Conservation (phyloP, 2,888 invertebrate species). For the Leucozona laternaria region DNA sequence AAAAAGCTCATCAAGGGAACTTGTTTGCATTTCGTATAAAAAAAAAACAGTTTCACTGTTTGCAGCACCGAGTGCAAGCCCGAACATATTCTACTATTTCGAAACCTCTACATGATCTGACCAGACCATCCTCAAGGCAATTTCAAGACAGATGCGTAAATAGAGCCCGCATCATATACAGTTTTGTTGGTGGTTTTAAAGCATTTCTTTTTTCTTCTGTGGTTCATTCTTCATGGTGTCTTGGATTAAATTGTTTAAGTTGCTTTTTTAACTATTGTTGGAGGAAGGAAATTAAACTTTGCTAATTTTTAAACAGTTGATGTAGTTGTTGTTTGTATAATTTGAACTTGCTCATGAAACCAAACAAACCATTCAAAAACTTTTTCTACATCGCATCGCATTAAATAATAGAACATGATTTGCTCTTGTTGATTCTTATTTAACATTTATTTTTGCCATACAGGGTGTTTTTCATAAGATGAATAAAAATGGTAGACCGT, state of each 20-base stretch:
- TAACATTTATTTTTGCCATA: no score
- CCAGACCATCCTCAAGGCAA: neutral
- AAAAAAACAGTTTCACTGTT: neutral
- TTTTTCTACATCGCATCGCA: no score
- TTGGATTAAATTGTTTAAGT: neutral
- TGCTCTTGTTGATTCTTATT: no score
- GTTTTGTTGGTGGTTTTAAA: neutral
- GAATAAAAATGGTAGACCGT: no score
- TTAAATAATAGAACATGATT: no score
- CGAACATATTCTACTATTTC: neutral
- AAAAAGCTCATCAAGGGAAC: conserved; percentile 41
- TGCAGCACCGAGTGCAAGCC: neutral
- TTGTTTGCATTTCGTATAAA: conserved; percentile 26
- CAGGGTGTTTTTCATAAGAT: no score
- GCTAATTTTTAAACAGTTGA: neutral
- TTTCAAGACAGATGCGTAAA: conserved; percentile 1
- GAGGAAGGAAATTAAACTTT: conserved; percentile 11
- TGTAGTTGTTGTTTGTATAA: neutral
- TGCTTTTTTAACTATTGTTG: neutral
- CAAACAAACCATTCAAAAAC: neutral
- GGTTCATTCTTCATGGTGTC: neutral
- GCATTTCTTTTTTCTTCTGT: neutral
- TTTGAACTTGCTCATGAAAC: neutral
- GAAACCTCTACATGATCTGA: neutral
- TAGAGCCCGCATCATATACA: neutral